Conservation (phyloP, 2,888 invertebrate species). For the Cataglyphis livida region DNA sequence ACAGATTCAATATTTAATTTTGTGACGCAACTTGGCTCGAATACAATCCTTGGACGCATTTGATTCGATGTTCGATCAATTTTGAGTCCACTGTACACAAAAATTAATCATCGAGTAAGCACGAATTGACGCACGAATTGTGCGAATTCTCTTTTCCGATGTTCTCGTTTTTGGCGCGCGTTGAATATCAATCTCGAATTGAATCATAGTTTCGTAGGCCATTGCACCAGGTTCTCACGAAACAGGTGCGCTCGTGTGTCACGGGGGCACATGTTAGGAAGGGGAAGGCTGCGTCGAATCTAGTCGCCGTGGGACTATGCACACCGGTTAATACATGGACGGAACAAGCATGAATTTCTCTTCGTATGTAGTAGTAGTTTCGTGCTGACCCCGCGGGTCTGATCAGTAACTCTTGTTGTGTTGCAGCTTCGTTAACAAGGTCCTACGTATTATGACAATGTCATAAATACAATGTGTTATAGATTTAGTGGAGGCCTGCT, state of each 20-base stretch:
- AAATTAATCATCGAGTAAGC: conserved; percentile 40
- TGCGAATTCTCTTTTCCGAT: conserved; percentile 45
- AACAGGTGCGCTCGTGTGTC: conserved; percentile 52
- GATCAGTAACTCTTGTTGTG: not conserved
- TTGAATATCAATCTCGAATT: conserved; percentile 57
- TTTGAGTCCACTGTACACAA: conserved; percentile 5
- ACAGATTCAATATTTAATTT: not conserved
- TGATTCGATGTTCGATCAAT: not conserved
- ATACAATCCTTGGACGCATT: not conserved
- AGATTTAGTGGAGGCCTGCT: conserved; percentile 8
- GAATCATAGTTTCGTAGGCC: conserved; percentile 41
- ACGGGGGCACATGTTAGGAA: conserved; percentile 47
- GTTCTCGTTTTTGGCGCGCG: conserved; percentile 45
- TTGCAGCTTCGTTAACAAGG: not conserved
- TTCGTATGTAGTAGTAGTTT: not conserved
- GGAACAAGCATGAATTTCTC: conserved; percentile 36
- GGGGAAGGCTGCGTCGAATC: conserved; percentile 33
- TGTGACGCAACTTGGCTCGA: not conserved
- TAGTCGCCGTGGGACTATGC: conserved; percentile 45
- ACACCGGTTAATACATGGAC: conserved; percentile 46
- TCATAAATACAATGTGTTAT: conserved; percentile 2
- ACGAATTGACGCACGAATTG: conserved; percentile 50
- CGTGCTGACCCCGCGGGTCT: not conserved
- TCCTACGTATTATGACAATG: not conserved
- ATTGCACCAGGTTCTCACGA: conserved; percentile 41